Conservation (phyloP, 2,888 invertebrate genomes). For the Orthosia cruda region DNA sequence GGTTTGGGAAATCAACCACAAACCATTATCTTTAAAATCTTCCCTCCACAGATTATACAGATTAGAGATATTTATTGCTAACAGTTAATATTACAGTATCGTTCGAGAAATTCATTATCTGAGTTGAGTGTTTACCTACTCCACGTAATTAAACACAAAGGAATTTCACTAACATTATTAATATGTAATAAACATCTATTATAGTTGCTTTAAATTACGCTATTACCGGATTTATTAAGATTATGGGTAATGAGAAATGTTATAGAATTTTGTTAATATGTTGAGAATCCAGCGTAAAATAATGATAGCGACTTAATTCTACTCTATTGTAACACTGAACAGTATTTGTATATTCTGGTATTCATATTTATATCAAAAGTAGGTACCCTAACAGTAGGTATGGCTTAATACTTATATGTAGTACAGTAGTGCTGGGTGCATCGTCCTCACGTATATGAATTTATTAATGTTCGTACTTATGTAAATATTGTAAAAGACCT, state of each 20-base stretch:
- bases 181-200: constrained; percentile 43
- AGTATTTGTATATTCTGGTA: no score
- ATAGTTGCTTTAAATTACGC: constrained; percentile 39
- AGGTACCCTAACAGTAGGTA: no score
- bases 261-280: neutral
- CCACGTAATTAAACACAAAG: constrained; percentile 53
- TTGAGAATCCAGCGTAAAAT: neutral
- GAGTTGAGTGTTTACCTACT: constrained; percentile 47
- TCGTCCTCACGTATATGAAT: no score
- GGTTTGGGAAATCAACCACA: neutral
- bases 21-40: constrained; percentile 5
- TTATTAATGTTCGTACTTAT: no score
- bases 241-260: constrained; percentile 20
- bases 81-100: constrained; percentile 27
- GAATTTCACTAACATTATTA: constrained; percentile 49
- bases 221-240: constrained; percentile 17
- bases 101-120: constrained; percentile 40
- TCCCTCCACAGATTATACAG: constrained; percentile 11
- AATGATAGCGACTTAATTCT: neutral
- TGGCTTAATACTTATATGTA: no score
- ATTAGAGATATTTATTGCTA: constrained; percentile 32
- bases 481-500: no score
- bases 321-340: no score
- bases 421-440: no score
- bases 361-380: no score